phyloP scores from a whole-genome alignment of 2,888 invertebrate species.

The Stratiomys singularior region DNA sequence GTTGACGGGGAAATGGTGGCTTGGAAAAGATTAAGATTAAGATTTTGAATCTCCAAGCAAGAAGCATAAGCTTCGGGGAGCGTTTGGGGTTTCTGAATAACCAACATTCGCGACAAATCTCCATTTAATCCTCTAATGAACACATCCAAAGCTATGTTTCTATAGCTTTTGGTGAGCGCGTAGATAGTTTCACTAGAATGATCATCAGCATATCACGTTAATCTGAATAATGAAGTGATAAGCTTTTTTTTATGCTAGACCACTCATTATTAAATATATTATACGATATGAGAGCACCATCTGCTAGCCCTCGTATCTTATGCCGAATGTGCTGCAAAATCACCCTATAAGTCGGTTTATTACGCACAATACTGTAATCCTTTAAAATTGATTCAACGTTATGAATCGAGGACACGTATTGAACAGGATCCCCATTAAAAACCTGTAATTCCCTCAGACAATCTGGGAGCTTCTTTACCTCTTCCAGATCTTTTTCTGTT shows the following conservation, averaged over 20 bases:
- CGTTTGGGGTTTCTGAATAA: constrained; percentile 43
- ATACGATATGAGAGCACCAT: constrained; percentile 38
- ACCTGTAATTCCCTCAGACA: constrained; percentile 21
- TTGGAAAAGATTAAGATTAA: constrained; percentile 17
- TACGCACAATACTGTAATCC: constrained; percentile 37
- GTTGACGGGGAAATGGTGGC: neutral
- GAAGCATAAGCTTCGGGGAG: constrained; percentile 47
- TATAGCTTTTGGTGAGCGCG: constrained; percentile 51
- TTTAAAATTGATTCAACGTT: constrained; percentile 27
- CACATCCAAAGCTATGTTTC: constrained; percentile 52
- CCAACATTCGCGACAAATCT: constrained; percentile 38
- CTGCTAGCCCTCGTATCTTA: constrained; percentile 39
- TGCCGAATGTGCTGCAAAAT: neutral
- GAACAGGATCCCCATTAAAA: constrained; percentile 30
- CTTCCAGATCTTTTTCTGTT: constrained; percentile 27
- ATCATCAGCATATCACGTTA: constrained; percentile 48
- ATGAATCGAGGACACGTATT: constrained; percentile 29
- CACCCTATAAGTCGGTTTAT: constrained; percentile 19
- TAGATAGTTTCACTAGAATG: constrained; percentile 50
- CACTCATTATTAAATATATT: constrained; percentile 45
- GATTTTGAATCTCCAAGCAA: constrained; percentile 50
- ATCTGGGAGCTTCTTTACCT: constrained; percentile 39
- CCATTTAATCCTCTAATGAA: constrained; percentile 43
- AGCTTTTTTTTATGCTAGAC: constrained; percentile 41
- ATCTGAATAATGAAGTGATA: constrained; percentile 43